A percentile compares a stretch with the other conserved stretches of the same genome.
Evolutionary conservation across 1,140 invertebrate genomes (phyloP).

Genomic region (Mercenaria mercenaria): DNA sequence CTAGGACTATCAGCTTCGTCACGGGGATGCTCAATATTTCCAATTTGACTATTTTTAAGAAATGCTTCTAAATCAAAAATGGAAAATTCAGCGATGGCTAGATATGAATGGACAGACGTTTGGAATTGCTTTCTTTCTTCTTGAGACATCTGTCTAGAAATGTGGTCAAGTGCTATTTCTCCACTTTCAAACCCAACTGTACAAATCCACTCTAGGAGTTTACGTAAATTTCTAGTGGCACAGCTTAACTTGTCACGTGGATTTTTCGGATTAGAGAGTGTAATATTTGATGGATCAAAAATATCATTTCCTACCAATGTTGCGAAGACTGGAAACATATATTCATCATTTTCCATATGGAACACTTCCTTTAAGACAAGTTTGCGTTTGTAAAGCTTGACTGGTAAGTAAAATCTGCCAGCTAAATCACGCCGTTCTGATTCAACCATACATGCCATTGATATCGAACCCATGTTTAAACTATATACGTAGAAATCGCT

Average conservation of each 20-base stretch:
- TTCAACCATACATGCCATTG: conserved; percentile 88
- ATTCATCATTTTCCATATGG: conserved; percentile 84
- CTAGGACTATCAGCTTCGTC: too few relatives aligned
- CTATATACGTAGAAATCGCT: conserved; percentile 97
- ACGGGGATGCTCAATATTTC: too few relatives aligned
- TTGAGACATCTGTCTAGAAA: conserved; percentile 89
- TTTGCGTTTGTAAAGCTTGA: conserved; percentile 91
- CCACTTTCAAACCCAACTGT: conserved; percentile 88
- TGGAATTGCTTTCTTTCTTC: conserved; percentile 53
- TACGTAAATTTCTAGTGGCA: conserved; percentile 68
- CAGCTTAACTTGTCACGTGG: conserved; percentile 88
- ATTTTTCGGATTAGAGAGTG: conserved; percentile 87
- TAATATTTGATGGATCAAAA: conserved; percentile 89
- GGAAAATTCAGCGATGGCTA: neutral
- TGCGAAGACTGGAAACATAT: conserved; percentile 92
- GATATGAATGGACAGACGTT: conserved; percentile 70
- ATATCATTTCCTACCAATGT: conserved; percentile 95
- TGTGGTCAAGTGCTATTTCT: conserved; percentile 88
- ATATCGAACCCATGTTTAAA: conserved; percentile 90
- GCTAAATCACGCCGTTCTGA: neutral
- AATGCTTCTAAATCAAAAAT: neutral
- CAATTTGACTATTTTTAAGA: too few relatives aligned
- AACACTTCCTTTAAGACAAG: conserved; percentile 87
- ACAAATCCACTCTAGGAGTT: conserved; percentile 77
- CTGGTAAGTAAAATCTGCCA: conserved; percentile 87